Evolutionary conservation across 1,140 invertebrate genomes (phyloP).

Genomic region (Drosophila seguyi): DNA sequence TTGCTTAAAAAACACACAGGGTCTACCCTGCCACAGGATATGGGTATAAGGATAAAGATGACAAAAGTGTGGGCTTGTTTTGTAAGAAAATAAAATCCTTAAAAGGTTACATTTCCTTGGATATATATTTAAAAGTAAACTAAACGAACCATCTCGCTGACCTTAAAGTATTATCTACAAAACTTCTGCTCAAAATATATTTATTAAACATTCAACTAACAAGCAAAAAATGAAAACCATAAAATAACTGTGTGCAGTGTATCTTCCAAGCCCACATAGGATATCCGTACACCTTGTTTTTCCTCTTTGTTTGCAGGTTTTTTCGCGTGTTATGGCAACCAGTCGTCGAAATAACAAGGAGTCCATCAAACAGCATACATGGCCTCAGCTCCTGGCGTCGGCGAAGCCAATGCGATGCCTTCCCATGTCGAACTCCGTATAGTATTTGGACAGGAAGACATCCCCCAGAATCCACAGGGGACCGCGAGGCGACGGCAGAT

Average conservation of each 20-base stretch:
- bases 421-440: slow-evolving; percentile 90
- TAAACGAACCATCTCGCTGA: not conserved
- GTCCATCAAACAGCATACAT: slow-evolving; percentile 13
- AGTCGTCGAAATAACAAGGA: slow-evolving; percentile 37
- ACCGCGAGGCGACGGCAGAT: slow-evolving; percentile 62
- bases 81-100: not conserved
- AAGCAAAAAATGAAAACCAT: not conserved
- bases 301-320: slow-evolving; percentile 5
- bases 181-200: not conserved
- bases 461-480: slow-evolving; percentile 86
- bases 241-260: not conserved
- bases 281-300: not conserved
- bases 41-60: not conserved
- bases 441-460: slow-evolving; percentile 90
- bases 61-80: no score
- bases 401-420: slow-evolving; percentile 89
- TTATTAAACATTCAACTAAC: not conserved
- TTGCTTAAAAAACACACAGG: slow-evolving; percentile 26
- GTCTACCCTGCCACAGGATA: not conserved
- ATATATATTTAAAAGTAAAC: not conserved
- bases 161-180: no score
- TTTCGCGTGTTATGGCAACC: slow-evolving; percentile 55
- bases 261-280: not conserved
- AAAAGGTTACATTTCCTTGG: not conserved
- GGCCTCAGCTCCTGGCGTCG: slow-evolving; percentile 47